Percentiles rank a stretch among this genome's conserved stretches.
These are phyloP conservation scores for pig (Sus scrofa) DNA, from an alignment of 2,113 vertebrate species.

Conservation along the genomic window T2T-Sscrofa CM000818.6:65360501-65361000, in stretches of 20 bases:
- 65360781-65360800: not conserved
- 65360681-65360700: not conserved
- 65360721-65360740: accelerated
- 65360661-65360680: not conserved
- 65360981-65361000: not conserved
- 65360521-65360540: not conserved
- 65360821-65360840: not conserved
- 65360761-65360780: not conserved
- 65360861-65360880: not conserved
- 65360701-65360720: not conserved
- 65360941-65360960: not conserved
- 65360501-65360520: not conserved
- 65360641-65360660: not conserved
- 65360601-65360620: not conserved
- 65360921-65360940: not conserved
- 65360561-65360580: not conserved
- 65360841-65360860: not conserved
- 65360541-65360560: not conserved
- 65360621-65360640: not conserved
- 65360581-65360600: not conserved
- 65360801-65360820: not conserved
- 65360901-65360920: not conserved
- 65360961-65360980: not conserved
- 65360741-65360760: not conserved
- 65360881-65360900: not conserved